Percentiles rank a stretch among this genome's conserved stretches.
Conservation (phyloP, 2,797 vertebrate species). For the Arvicola amphibius region DNA sequence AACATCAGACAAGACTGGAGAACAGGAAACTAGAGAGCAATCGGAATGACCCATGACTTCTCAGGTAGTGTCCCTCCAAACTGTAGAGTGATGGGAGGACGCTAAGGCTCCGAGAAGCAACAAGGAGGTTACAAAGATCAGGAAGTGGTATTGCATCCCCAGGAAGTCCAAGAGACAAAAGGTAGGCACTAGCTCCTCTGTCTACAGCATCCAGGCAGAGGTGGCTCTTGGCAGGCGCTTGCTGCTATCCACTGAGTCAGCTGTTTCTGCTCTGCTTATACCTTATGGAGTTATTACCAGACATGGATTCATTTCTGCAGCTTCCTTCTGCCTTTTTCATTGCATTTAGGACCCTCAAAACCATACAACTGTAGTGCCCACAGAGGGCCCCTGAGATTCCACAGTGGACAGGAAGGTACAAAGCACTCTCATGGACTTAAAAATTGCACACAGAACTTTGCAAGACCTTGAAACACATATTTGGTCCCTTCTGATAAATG, state of each 20-base stretch:
- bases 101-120: neutral
- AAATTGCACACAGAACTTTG: neutral
- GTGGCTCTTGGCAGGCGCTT: neutral
- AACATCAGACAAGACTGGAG: neutral
- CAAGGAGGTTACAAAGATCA: neutral
- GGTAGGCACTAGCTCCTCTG: neutral
- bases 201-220: neutral
- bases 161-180: neutral
- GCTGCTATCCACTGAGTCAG: neutral
- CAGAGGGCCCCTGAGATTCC: neutral
- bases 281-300: neutral
- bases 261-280: neutral
- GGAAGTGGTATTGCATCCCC: fast-evolving
- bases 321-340: neutral
- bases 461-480: neutral
- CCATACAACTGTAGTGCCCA: neutral
- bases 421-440: neutral
- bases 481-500: constrained; percentile 18
- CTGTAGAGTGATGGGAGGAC: neutral
- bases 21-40: constrained; percentile 23
- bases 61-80: neutral
- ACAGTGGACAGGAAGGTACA: neutral
- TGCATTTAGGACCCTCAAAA: neutral
- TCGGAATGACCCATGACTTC: neutral
- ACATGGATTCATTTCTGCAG: neutral